Evolutionary conservation across 2,797 vertebrate genomes (phyloP).

Genomic region (Rhabdophis nuchalis): DNA sequence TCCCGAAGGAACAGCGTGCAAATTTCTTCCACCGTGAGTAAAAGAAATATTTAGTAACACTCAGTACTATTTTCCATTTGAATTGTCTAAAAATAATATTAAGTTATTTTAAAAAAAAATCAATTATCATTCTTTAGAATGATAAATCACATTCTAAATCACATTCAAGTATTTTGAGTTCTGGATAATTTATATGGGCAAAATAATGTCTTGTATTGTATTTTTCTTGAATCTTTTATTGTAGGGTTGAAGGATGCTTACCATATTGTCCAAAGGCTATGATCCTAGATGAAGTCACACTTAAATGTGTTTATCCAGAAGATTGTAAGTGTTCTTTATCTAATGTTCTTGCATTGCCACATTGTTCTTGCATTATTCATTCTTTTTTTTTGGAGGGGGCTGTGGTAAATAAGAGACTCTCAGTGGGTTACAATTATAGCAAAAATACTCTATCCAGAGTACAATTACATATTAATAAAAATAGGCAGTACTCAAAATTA

Average conservation of each 20-base stretch:
- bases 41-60: neutral
- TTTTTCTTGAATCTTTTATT: conserved; percentile 30
- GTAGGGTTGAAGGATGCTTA: conserved; percentile 95
- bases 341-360: conserved; percentile 9
- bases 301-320: conserved; percentile 91
- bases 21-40: conserved; percentile 91
- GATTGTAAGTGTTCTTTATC: conserved; percentile 84
- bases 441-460: neutral
- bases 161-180: neutral
- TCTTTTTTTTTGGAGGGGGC: neutral
- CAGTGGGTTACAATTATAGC: neutral
- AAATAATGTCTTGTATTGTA: conserved; percentile 23
- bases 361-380: neutral
- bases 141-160: neutral
- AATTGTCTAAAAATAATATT: neutral
- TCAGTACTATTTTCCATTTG: neutral
- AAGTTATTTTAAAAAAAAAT: neutral
- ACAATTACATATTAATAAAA: neutral
- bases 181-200: neutral
- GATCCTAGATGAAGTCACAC: conserved; percentile 93
- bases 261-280: conserved; percentile 91
- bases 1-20: conserved; percentile 84
- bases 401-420: neutral
- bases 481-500: neutral
- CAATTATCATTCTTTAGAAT: neutral